These are phyloP conservation scores for Montipora capitata DNA, from an alignment of 92 coral and sea anemone genomes.

Conservation along the genomic window DNA sequence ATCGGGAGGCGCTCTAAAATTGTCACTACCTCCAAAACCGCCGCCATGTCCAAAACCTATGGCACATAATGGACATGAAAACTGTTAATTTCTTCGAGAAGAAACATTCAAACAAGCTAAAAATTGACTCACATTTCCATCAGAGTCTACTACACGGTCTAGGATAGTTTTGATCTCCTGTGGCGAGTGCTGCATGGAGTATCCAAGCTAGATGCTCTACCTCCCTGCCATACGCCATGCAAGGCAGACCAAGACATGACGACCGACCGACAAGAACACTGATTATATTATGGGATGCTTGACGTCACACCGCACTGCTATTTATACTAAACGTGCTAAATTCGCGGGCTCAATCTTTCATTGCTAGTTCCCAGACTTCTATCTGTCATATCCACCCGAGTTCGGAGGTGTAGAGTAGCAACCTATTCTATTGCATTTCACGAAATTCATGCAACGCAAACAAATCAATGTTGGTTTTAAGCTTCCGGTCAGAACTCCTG, in stretches of 20 bases:
- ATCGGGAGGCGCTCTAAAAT: constrained; percentile 97
- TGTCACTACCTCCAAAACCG: constrained; percentile 97
- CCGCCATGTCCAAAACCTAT: constrained; percentile 99
- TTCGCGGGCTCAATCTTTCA: constrained; percentile 87
- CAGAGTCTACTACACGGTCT: constrained; percentile 99
- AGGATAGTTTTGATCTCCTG: constrained; percentile 99
- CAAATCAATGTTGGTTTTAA: too few relatives aligned
- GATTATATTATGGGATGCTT: constrained; percentile 97
- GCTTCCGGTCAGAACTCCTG: too few relatives aligned
- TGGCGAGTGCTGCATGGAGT: constrained; percentile 99
- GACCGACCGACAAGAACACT: constrained; percentile 87
- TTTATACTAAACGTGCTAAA: constrained; percentile 77
- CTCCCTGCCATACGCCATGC: constrained; percentile 97
- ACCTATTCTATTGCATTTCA: too few relatives aligned
- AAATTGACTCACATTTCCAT: constrained; percentile 95
- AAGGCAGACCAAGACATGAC: constrained; percentile 99
- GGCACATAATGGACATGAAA: constrained; percentile 56
- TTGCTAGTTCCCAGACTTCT: constrained; percentile 24
- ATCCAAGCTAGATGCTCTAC: constrained; percentile 76
- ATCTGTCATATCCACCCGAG: constrained; percentile 15
- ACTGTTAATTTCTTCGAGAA: constrained; percentile 43
- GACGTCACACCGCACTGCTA: constrained; percentile 97
- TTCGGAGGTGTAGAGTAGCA: too few relatives aligned
- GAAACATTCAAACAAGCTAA: constrained; percentile 18
- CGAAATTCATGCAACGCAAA: too few relatives aligned